Evolutionary conservation across 2,888 invertebrate genomes (phyloP).

Genomic region (Metopia argyrocephala): DNA sequence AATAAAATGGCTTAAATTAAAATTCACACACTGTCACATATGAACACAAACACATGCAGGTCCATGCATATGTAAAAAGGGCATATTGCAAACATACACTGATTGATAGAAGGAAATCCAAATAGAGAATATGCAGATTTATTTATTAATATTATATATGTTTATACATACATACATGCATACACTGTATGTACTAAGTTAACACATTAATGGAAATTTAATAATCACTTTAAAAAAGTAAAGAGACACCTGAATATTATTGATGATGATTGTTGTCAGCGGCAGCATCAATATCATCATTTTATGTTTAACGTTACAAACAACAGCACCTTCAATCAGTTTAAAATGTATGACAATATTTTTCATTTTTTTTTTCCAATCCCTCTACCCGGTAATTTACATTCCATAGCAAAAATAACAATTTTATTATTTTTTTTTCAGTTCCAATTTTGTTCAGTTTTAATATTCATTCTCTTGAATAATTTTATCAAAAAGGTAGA

Average conservation of each 20-base stretch:
- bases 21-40: conserved; percentile 8
- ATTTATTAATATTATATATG: conserved; percentile 13
- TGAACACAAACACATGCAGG: not conserved
- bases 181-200: conserved; percentile 49
- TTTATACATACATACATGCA: not conserved
- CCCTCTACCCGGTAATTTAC: conserved; percentile 61
- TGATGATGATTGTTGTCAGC: conserved; percentile 3
- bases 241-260: conserved; percentile 55
- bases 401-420: conserved; percentile 59
- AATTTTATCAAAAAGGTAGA: conserved; percentile 50
- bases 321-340: conserved; percentile 10
- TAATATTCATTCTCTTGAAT: conserved; percentile 58
- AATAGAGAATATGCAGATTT: too few relatives aligned
- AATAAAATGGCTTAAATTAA: conserved; percentile 32
- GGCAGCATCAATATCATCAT: conserved; percentile 18
- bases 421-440: conserved; percentile 38
- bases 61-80: not conserved
- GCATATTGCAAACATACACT: not conserved
- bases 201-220: conserved; percentile 64
- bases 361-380: conserved; percentile 48
- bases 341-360: conserved; percentile 32
- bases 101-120: not conserved
- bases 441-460: conserved; percentile 23
- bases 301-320: conserved; percentile 4
- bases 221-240: conserved; percentile 52